Base-by-base conservation (phyloP, 2,797 vertebrate species). In the Pagetopsis macropterus region DNA sequence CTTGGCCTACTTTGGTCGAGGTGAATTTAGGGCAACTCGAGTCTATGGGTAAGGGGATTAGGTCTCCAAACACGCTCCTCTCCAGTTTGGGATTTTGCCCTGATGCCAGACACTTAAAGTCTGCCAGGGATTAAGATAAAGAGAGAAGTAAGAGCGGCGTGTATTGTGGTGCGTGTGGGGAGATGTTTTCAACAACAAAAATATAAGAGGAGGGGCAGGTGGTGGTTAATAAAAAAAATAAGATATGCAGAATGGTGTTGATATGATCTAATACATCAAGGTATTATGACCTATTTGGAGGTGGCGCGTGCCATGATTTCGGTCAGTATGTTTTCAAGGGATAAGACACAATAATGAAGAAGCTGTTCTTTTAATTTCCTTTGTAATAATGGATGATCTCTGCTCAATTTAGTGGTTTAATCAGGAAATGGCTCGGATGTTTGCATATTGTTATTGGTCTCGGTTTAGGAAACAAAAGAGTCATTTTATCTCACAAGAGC, bases 81-180 rank as follows among this genome's bases (percentile, higher is more conserved):
- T 92, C 79, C 91, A 92, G 94, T 93, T 94, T 92, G 79, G 92
- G 93, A 93, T 93, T 94, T 93, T 92, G 74, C 82, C 84, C 84
- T 55, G 1, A 92, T 89, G 89, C 89, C 93, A 94, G 93, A 95
- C 92, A 94, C 93, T 94, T 94, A 92, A 94, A 94, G 92, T 95
- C 93, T 93, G 90, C 90, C 89, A 89, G 70, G 92, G 94, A 95
- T 94, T 95, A 95, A 92, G 87, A 94, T 89, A 91, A 89, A 93
- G 88, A 89, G 91, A 88, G 90, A 91, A 93, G 90, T 88, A 93
- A 92, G 93, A 93, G 87, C 86, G 58, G 75, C 81, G 19, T 87
- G 81, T 78, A 83, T 90, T 91, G 84, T 91, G 84, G 69, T 67
- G 74, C 15, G 72, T 51, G 40, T 80, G 69, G 70, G 78, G 85